phyloP scores from a whole-genome alignment of 2,888 invertebrate genomes.

The Laothoe populi region DNA sequence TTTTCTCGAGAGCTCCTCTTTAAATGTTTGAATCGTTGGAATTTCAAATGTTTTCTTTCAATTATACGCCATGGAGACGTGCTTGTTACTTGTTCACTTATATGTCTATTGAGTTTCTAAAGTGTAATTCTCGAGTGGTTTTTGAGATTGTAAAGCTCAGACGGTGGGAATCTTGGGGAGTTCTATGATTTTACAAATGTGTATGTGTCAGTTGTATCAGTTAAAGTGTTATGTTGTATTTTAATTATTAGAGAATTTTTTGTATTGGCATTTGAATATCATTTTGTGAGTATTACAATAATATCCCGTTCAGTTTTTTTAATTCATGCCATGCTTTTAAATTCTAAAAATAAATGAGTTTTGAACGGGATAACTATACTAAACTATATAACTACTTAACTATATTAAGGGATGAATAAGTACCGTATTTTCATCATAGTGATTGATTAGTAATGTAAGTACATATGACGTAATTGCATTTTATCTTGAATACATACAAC shows the following conservation, averaged over 20 bases:
- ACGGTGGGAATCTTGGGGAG: constrained; percentile 29
- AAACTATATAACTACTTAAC: too few relatives aligned
- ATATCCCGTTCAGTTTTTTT: too few relatives aligned
- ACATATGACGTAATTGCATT: too few relatives aligned
- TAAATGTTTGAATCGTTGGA: constrained; percentile 60
- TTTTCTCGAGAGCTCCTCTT: constrained; percentile 75
- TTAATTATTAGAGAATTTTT: not conserved
- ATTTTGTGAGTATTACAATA: not conserved
- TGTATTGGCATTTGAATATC: not conserved
- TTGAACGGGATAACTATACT: too few relatives aligned
- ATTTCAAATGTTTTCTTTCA: constrained; percentile 73
- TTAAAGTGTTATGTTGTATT: constrained; percentile 9
- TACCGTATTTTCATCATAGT: too few relatives aligned
- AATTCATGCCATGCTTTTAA: too few relatives aligned
- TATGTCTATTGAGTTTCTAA: constrained; percentile 46
- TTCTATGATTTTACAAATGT: constrained; percentile 1
- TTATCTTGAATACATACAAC: too few relatives aligned
- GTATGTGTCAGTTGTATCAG: not conserved
- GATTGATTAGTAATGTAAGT: too few relatives aligned
- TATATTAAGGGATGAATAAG: too few relatives aligned
- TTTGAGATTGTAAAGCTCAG: constrained; percentile 28
- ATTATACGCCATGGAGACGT: constrained; percentile 61
- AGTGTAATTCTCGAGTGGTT: constrained; percentile 31
- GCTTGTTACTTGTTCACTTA: constrained; percentile 50
- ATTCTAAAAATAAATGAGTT: too few relatives aligned